Conservation (phyloP, 2,797 vertebrate species). For the Sebastes nivosus region DNA sequence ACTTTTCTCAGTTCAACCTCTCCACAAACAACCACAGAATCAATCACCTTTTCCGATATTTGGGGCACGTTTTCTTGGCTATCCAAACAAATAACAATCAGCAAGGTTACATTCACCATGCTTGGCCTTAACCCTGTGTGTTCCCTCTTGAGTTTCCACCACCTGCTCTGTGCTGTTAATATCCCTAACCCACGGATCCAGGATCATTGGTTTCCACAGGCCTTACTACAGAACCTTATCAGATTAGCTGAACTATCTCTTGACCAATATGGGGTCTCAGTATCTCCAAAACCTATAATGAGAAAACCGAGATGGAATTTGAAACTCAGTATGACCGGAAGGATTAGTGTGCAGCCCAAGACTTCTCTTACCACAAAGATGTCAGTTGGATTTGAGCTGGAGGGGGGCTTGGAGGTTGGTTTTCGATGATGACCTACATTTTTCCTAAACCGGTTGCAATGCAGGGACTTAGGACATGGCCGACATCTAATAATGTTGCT, state of each 20-base stretch:
- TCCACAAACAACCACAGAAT: conserved; percentile 10
- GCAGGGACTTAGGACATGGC: conserved; percentile 59
- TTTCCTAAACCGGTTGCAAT: conserved; percentile 67
- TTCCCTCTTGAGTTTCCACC: conserved; percentile 30
- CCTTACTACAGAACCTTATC: conserved; percentile 66
- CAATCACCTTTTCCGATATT: neutral
- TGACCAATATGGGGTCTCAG: conserved; percentile 80
- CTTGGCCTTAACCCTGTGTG: conserved; percentile 11
- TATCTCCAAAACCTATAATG: conserved; percentile 82
- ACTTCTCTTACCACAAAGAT: conserved; percentile 78
- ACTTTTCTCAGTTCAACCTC: neutral
- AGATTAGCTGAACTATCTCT: conserved; percentile 81
- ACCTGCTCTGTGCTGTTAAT: conserved; percentile 53
- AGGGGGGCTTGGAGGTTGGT: conserved; percentile 56
- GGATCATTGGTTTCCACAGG: conserved; percentile 67
- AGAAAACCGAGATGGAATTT: conserved; percentile 84
- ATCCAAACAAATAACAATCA: conserved; percentile 25
- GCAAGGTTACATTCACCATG: conserved; percentile 1
- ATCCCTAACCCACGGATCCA: conserved; percentile 62
- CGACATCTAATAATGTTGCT: conserved; percentile 57
- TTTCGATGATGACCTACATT: conserved; percentile 80
- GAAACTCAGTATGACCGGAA: conserved; percentile 80
- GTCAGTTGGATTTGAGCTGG: conserved; percentile 71
- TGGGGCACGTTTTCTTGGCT: neutral
- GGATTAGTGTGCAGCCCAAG: conserved; percentile 77